Evolutionary conservation across 1,140 invertebrate genomes (phyloP).

Genomic region (Elymnias hypermnestra): DNA sequence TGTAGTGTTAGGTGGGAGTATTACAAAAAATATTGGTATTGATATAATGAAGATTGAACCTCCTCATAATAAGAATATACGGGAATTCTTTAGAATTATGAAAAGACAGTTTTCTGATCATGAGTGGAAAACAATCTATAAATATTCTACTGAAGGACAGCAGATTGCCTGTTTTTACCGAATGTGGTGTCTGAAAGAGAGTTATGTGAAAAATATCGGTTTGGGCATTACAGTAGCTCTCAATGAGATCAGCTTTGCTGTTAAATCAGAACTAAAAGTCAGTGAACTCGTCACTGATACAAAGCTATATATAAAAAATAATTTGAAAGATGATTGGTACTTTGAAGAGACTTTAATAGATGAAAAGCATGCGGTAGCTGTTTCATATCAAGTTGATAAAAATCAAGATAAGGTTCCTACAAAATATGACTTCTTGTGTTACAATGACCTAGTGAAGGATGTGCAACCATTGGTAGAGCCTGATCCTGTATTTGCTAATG

Average conservation of each 20-base stretch:
- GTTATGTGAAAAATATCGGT: slow-evolving; percentile 94
- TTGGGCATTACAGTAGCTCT: slow-evolving; percentile 89
- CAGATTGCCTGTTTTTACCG: slow-evolving; percentile 88
- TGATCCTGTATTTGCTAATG: slow-evolving; percentile 76
- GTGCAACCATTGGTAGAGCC: slow-evolving; percentile 69
- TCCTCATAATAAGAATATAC: slow-evolving; percentile 78
- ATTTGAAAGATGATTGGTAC: slow-evolving; percentile 80
- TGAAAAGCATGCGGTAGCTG: slow-evolving; percentile 86
- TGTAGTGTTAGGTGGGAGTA: slow-evolving; percentile 88
- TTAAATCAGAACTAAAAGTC: slow-evolving; percentile 74
- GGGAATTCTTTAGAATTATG: slow-evolving; percentile 93
- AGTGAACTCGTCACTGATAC: slow-evolving; percentile 80
- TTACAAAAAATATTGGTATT: slow-evolving; percentile 78
- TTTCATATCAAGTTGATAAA: slow-evolving; percentile 77
- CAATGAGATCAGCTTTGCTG: slow-evolving; percentile 84
- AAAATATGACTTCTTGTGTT: slow-evolving; percentile 70
- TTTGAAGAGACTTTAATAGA: slow-evolving; percentile 94
- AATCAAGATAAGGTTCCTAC: slow-evolving; percentile 17
- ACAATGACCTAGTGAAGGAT: slow-evolving; percentile 77
- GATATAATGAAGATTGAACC: slow-evolving; percentile 88
- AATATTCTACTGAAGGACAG: slow-evolving; percentile 67
- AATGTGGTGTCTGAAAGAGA: slow-evolving; percentile 97
- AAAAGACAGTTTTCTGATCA: slow-evolving; percentile 84
- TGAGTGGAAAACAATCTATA: slow-evolving; percentile 88
- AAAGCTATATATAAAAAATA: slow-evolving; percentile 79